phyloP scores from a whole-genome alignment of 2,888 invertebrate species.

The Seladonia tumulorum region DNA sequence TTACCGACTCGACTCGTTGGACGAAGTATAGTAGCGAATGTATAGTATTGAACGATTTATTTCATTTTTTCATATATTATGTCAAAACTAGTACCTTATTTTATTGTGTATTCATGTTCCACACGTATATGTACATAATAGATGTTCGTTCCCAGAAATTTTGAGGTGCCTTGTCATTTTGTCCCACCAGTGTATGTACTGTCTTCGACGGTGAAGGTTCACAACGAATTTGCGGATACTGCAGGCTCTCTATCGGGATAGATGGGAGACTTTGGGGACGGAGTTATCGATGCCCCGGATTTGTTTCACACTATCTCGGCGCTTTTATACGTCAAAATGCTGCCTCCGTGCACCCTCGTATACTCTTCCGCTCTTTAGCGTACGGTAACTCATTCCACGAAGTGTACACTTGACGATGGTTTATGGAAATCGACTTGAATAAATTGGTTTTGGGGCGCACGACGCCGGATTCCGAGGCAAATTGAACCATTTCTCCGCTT shows the following conservation, averaged over 20 bases:
- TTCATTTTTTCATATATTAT: too few species aligned
- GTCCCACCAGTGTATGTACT: too few species aligned
- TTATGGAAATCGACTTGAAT: constrained; percentile 10
- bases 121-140: too few species aligned
- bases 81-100: too few species aligned
- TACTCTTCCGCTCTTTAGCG: neutral
- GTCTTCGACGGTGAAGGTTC: neutral
- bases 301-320: constrained; percentile 7
- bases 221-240: neutral
- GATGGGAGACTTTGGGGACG: neutral
- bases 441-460: neutral
- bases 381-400: neutral
- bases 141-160: too few species aligned
- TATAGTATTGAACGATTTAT: too few species aligned
- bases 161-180: too few species aligned
- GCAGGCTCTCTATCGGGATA: neutral
- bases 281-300: constrained; percentile 16
- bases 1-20: neutral
- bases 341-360: neutral
- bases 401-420: constrained; percentile 5
- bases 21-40: too few species aligned
- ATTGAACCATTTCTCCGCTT: neutral
- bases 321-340: neutral
- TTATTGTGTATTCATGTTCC: too few species aligned
- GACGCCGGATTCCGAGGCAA: neutral